Evolutionary conservation across 2,888 invertebrate genomes (phyloP), one percentile per base, ranked within the genome.

Genomic region (Amphimallon solstitiale): DNA sequence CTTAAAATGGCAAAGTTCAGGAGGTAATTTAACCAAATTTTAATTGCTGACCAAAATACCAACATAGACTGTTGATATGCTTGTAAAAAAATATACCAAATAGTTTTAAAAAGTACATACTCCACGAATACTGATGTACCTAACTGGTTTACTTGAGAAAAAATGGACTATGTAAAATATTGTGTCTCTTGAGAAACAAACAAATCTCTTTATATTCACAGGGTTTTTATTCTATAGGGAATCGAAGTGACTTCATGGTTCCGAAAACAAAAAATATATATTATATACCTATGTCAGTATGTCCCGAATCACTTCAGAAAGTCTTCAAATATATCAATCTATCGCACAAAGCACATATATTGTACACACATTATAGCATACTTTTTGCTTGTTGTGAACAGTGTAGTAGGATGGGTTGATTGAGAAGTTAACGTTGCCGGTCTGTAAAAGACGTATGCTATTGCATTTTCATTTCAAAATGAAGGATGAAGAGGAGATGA

Each of bases 1-100:
- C 77, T 82, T 70, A 83, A 80, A 78, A 77, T 83, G 68, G 77
- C 80, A 71, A 82, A 79, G 74, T 69, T 83, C 73, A 80, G 83
- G 83, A 84, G 84, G 84, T 83, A 83, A 83, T 75, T 79, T 67
- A 69, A 64, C 49, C 63, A 63, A 64, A 65, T 63, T 65, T 65
- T 65, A 63, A 60, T 65, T 65, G 65, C 65, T 60, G 60, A 65
- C 49, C 62, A 66, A 49, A 52, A 52, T 48, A 62, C 52, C 49
- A 46, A 65, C 62, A 52, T 52, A 62, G 35, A 43, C 35, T 66
- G 43, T 66, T 66, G 63, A 52, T 63, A 56, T 63, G 46, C 63
- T 66, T 62, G 63, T 66, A 37, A 35, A 66, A 37, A 59, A 66
- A 65, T 29, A 61, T 52, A 60, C 38, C 46, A 51, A 60, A 40